Evolutionary conservation across 2,113 vertebrate genomes (phyloP).

Genomic region (Arothron firmamentum): DNA sequence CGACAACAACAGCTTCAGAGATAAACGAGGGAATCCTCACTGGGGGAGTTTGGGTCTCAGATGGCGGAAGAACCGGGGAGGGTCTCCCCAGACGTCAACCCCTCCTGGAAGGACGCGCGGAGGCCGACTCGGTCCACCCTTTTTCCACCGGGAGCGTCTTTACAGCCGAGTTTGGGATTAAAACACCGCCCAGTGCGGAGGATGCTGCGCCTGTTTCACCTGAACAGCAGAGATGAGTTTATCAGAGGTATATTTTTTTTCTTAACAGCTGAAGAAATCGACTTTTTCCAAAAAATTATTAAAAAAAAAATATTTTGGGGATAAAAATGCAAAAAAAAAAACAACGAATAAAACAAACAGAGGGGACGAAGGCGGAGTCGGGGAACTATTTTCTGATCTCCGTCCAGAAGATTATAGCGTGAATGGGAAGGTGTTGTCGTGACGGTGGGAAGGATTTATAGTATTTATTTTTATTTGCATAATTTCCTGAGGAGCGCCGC

Average conservation of each 20-base stretch:
- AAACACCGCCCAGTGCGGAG: slow-evolving; percentile 19
- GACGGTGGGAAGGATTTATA: slow-evolving; percentile 60
- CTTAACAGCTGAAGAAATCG: slow-evolving; percentile 69
- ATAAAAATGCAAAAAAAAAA: slow-evolving; percentile 68
- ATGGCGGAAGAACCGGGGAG: neutral
- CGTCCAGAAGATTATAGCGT: slow-evolving; percentile 53
- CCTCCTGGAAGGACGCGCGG: slow-evolving; percentile 56
- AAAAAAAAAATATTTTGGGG: slow-evolving; percentile 74
- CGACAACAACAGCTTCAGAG: slow-evolving; percentile 32
- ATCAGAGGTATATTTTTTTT: slow-evolving; percentile 79
- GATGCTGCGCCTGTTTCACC: slow-evolving; percentile 36
- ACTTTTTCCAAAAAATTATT: slow-evolving; percentile 63
- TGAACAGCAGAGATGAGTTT: slow-evolving; percentile 57
- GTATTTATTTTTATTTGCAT: slow-evolving; percentile 75
- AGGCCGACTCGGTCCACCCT: slow-evolving; percentile 40
- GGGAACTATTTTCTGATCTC: slow-evolving; percentile 75
- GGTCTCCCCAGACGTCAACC: slow-evolving; percentile 47
- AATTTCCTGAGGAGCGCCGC: slow-evolving; percentile 67
- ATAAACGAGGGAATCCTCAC: slow-evolving; percentile 43
- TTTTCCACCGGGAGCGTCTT: slow-evolving; percentile 41
- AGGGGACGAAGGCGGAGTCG: slow-evolving; percentile 49
- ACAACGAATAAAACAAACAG: slow-evolving; percentile 37
- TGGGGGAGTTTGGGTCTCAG: slow-evolving; percentile 39
- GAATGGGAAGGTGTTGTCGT: slow-evolving; percentile 63
- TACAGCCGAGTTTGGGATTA: slow-evolving; percentile 54